Conservation (phyloP, 2,797 vertebrate species). For the Bradypodion ventrale region DNA sequence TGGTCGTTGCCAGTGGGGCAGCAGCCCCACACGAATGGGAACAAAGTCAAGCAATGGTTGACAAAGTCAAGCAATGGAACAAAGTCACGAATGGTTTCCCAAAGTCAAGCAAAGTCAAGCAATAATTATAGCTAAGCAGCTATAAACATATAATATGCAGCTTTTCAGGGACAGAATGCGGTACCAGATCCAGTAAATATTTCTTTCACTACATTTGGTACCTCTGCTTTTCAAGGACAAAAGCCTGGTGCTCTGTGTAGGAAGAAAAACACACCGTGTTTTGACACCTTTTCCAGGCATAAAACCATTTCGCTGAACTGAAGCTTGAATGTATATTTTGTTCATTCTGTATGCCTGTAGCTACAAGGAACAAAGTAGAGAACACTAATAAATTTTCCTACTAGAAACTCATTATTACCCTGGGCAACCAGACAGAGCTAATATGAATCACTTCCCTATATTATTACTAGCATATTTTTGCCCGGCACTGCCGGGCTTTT, state of each 20-base stretch:
- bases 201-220: not conserved
- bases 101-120: not conserved
- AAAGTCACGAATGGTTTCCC: no score
- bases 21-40: no score
- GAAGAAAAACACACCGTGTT: not conserved
- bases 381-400: slow-evolving; percentile 1
- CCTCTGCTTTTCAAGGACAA: not conserved
- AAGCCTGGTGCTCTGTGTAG: not conserved
- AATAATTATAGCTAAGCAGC: not conserved
- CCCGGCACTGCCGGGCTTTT: no score
- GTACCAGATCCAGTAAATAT: not conserved
- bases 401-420: slow-evolving; percentile 12
- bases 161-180: not conserved
- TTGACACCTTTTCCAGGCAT: not conserved
- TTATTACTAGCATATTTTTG: no score
- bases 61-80: not conserved
- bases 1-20: no score
- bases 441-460: slow-evolving; percentile 29
- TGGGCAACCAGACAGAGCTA: not conserved
- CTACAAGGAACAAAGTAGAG: slow-evolving; percentile 16
- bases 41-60: no score
- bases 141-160: not conserved
- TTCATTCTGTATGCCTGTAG: not conserved
- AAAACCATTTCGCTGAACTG: not conserved
- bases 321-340: not conserved